Evolutionary conservation across 2,113 vertebrate genomes (phyloP).

Genomic region (Ornithorhynchus anatinus): DNA sequence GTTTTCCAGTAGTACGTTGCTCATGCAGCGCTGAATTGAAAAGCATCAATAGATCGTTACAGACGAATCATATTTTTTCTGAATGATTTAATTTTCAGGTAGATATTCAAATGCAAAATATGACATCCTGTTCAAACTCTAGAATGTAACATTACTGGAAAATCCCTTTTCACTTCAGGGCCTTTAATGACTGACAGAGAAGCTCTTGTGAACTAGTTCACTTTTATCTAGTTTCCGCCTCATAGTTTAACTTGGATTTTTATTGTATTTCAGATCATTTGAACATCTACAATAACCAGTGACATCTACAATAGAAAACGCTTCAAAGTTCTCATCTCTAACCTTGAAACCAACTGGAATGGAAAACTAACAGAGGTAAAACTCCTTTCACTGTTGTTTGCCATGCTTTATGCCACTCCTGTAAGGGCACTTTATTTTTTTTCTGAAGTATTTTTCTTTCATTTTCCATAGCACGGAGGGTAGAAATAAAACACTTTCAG

Average conservation of each 20-base stretch:
- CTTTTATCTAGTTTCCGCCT: slow-evolving; percentile 23
- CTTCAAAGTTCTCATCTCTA: slow-evolving; percentile 25
- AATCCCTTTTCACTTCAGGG: background rate
- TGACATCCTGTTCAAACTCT: background rate
- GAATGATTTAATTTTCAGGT: background rate
- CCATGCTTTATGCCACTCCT: background rate
- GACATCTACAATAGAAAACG: slow-evolving; percentile 32
- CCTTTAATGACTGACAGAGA: slow-evolving; percentile 1
- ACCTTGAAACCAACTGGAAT: slow-evolving; percentile 50
- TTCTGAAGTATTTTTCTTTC: background rate
- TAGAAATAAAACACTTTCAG: background rate
- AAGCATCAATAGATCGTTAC: background rate
- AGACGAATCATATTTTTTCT: background rate
- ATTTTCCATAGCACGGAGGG: background rate
- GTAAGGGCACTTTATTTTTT: background rate
- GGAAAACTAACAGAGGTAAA: slow-evolving; percentile 70
- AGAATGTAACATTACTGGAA: background rate
- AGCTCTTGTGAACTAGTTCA: slow-evolving; percentile 4
- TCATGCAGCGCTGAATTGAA: background rate
- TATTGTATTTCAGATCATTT: slow-evolving; percentile 66
- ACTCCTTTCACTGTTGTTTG: background rate
- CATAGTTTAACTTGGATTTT: slow-evolving; percentile 53
- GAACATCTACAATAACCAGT: slow-evolving; percentile 48
- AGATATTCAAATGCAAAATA: background rate
- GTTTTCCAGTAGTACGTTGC: background rate